Evolutionary conservation across 1,140 invertebrate species (phyloP).

Genomic region (Ceratina japonica): DNA sequence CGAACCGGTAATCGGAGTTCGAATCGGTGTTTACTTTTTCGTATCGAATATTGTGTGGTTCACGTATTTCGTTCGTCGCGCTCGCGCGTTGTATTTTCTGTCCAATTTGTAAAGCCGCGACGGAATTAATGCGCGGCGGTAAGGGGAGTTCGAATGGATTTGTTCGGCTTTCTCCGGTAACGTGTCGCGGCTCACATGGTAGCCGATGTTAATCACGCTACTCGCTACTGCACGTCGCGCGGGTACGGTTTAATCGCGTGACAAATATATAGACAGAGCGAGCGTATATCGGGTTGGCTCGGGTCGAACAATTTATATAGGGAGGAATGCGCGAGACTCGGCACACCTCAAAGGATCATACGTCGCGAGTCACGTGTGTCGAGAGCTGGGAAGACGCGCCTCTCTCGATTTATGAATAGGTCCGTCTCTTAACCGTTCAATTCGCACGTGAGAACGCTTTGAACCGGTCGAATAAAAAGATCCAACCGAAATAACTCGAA

Average conservation of each 20-base stretch:
- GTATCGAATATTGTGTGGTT: no score
- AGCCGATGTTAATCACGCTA: constrained; percentile 34
- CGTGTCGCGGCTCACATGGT: constrained; percentile 7
- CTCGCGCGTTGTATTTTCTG: background rate
- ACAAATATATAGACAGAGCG: constrained; percentile 42
- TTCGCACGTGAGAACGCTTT: constrained; percentile 40
- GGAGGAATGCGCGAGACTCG: constrained; percentile 40
- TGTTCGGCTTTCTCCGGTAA: constrained; percentile 1
- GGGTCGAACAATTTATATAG: constrained; percentile 46
- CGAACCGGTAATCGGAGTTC: no score
- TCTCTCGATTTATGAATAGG: constrained; percentile 50
- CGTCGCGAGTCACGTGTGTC: constrained; percentile 45
- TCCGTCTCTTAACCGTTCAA: constrained; percentile 22
- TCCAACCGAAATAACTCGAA: no score
- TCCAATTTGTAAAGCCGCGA: background rate
- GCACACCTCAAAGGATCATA: constrained; percentile 49
- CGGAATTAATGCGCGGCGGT: background rate
- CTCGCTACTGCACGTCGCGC: background rate
- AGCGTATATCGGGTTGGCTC: constrained; percentile 48
- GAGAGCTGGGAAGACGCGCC: constrained; percentile 5
- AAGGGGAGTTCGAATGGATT: background rate
- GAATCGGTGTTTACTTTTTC: no score
- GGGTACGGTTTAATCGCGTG: constrained; percentile 40
- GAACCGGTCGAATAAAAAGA: constrained; percentile 19
- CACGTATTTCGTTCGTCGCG: background rate